A percentile compares a stretch with the other conserved stretches of the same genome.
Evolutionary conservation across 2,797 vertebrate species (phyloP).

Genomic region (Gymnopithys bicolor): DNA sequence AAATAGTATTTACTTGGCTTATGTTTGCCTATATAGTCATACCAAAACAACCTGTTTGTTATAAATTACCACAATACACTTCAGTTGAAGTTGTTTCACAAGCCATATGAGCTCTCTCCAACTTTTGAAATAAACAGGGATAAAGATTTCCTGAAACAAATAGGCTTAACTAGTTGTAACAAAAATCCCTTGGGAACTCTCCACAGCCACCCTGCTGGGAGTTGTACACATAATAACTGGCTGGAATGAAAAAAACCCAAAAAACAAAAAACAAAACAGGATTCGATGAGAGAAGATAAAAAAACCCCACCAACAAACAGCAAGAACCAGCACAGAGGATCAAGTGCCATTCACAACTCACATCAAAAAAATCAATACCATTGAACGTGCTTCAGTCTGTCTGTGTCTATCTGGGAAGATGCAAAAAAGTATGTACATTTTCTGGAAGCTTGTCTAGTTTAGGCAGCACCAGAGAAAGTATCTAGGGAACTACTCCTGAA

Average conservation of each 20-base stretch:
- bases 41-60: neutral
- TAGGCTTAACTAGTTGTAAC: neutral
- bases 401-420: neutral
- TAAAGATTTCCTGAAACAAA: conserved; percentile 1
- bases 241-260: neutral
- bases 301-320: rapidly evolving
- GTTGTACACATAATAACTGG: neutral
- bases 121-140: conserved; percentile 8
- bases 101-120: neutral
- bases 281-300: neutral
- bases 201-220: neutral
- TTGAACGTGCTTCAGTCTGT: rapidly evolving
- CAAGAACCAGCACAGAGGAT: neutral
- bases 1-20: neutral
- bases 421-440: neutral
- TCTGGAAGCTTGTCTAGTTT: neutral
- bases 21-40: neutral
- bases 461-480: neutral
- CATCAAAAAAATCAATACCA: neutral
- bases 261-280: neutral
- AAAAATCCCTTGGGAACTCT: neutral
- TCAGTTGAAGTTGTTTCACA: neutral
- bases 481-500: neutral
- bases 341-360: neutral
- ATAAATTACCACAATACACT: neutral